A percentile compares a stretch with the other conserved stretches of the same genome.
Conservation (phyloP, 2,797 vertebrate genomes). For the Pempheris klunzingeri region DNA sequence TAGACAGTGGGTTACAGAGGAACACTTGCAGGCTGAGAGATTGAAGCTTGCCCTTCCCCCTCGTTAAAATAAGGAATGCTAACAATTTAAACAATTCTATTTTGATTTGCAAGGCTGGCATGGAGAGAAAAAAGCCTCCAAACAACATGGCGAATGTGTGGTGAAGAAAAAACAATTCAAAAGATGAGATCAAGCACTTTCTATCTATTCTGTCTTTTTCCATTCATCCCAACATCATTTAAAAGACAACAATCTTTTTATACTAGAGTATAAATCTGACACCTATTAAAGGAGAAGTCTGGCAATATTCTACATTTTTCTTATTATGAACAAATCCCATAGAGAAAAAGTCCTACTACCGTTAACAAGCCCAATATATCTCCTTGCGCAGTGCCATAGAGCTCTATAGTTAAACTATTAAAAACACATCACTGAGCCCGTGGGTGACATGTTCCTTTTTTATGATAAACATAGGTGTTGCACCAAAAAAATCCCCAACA, state of each 20-base stretch:
- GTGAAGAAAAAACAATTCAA: not conserved
- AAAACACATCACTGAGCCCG: not conserved
- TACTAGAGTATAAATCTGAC: not conserved
- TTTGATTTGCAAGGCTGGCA: too few species aligned
- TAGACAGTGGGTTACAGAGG: not conserved
- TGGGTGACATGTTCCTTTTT: not conserved
- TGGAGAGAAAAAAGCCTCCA: too few species aligned
- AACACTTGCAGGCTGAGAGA: not conserved
- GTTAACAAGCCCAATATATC: not conserved
- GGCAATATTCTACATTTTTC: not conserved
- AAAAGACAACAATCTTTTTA: not conserved
- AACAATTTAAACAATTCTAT: not conserved
- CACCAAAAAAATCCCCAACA: not conserved
- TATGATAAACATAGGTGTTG: not conserved
- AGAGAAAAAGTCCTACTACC: slow-evolving; percentile 16
- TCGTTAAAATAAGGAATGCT: not conserved
- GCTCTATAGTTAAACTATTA: not conserved
- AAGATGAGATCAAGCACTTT: too few species aligned
- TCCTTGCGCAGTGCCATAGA: not conserved
- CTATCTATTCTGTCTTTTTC: not conserved
- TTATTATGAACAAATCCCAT: slow-evolving; percentile 7
- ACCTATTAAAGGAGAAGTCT: not conserved
- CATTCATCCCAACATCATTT: not conserved
- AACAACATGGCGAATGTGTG: not conserved
- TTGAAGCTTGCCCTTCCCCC: not conserved